These are phyloP conservation scores for Sebastes glaucus DNA, from an alignment of 2,797 vertebrate genomes.

Conservation along the genomic window DNA sequence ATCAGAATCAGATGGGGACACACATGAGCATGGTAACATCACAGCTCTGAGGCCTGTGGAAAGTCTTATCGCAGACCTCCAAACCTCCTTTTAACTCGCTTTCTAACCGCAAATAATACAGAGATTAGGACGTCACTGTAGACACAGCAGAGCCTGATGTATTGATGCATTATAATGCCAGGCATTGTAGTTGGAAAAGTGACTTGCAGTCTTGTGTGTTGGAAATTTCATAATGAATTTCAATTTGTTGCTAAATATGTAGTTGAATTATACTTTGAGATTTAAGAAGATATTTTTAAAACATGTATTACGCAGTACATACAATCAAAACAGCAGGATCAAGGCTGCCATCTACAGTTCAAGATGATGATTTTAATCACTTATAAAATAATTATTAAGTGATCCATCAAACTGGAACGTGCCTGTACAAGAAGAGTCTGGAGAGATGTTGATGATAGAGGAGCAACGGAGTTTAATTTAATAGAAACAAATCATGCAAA, in stretches of 20 bases:
- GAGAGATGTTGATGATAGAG: background rate
- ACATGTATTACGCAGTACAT: background rate
- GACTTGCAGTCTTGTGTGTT: background rate
- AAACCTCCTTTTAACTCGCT: conserved; percentile 61
- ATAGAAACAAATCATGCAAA: background rate
- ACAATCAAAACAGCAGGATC: conserved; percentile 19
- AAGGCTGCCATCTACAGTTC: conserved; percentile 71
- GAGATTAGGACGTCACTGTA: conserved; percentile 38
- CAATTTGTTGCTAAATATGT: background rate
- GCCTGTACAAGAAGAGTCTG: background rate
- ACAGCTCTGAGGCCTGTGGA: conserved; percentile 66
- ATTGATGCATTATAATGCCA: conserved; percentile 2
- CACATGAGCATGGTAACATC: conserved; percentile 66
- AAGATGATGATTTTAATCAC: conserved; percentile 12
- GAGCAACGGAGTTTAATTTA: background rate
- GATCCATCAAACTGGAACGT: conserved; percentile 10
- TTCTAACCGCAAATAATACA: conserved; percentile 59
- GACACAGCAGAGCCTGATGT: conserved; percentile 23
- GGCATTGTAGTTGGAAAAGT: background rate
- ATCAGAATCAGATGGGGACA: conserved; percentile 80
- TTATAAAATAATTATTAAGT: background rate
- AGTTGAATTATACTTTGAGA: background rate
- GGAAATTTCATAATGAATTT: conserved; percentile 2
- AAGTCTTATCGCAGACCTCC: conserved; percentile 70
- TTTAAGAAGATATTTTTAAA: background rate